Conservation (phyloP, 2,113 vertebrate species). For the Syngnathus typhle region DNA sequence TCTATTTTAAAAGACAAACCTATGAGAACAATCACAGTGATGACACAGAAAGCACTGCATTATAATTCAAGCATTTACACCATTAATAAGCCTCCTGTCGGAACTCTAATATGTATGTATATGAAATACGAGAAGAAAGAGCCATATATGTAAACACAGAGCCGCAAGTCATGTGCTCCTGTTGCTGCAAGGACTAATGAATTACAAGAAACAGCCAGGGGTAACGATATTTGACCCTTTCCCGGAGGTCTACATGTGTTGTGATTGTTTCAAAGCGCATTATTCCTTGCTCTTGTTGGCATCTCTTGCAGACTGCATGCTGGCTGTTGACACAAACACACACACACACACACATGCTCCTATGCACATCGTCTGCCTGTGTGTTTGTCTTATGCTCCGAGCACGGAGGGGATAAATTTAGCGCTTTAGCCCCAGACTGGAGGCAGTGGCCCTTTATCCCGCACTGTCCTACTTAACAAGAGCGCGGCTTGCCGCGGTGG, state of each 20-base stretch:
- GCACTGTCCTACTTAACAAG: slow-evolving; percentile 79
- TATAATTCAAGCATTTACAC: background rate
- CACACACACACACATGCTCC: slow-evolving; percentile 26
- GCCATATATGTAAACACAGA: slow-evolving; percentile 54
- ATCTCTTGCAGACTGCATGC: slow-evolving; percentile 13
- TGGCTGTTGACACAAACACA: slow-evolving; percentile 34
- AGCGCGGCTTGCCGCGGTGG: slow-evolving; percentile 67
- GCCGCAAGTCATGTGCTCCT: slow-evolving; percentile 68
- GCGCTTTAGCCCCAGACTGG: slow-evolving; percentile 76
- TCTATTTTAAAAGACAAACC: no score
- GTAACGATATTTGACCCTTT: background rate
- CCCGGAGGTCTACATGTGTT: slow-evolving; percentile 1
- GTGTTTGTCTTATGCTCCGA: slow-evolving; percentile 50
- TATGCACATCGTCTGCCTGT: slow-evolving; percentile 26
- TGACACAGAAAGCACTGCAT: background rate
- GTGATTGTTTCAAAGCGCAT: background rate
- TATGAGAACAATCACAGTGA: background rate
- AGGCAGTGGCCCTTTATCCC: slow-evolving; percentile 80
- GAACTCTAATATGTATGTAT: slow-evolving; percentile 25
- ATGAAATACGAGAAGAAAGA: background rate
- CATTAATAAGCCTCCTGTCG: background rate
- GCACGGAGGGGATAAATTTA: slow-evolving; percentile 73
- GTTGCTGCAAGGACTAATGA: slow-evolving; percentile 71
- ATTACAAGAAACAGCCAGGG: slow-evolving; percentile 24
- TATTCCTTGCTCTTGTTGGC: background rate